Base-by-base conservation (phyloP, 2,888 invertebrate genomes). In the Diplolepis rosae region DNA sequence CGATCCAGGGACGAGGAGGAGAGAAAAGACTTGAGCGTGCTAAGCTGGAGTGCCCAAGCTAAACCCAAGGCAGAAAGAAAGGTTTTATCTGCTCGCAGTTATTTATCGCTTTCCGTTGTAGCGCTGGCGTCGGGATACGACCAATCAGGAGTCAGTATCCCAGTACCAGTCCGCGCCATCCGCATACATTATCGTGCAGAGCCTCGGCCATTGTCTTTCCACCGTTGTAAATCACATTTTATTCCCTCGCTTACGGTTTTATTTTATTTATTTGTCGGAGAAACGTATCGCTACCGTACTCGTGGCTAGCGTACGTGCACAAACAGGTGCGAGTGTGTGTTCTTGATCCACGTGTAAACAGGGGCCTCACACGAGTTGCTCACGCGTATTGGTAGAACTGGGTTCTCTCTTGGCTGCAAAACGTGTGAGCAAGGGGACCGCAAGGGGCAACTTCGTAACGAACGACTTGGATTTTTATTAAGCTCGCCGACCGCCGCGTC, bases 81-180 rank as follows among this genome's bases (percentile, higher is more conserved):
- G 86, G 87, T 87, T 88, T 87, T 88, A 87, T 87, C 88, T 87
- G 87, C 85, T 85, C 82, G 83, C 79, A 84, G 86, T 87, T 87
- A 87, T 87, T 87, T 87, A 87, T 87, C 86, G 87, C 87, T 87
- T 88, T 87, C 87, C 86, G 88, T 88, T 87, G 87, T 87, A 88
- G 82, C 88, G 83, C 80, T 85, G 88, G 86, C 86, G 82, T 86
- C 82, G 85, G 83, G 82, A 81, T 82, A 82, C 80, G 84, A 84
- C 88, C 88, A 88, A 88, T 88, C 88, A 87, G 85, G 87, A 88
- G 85, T 86, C 84, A 84, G 86, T 87, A 86, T 87, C 83, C 86
- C 80, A 83, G 87, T 87, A 86, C 87, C 85, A 87, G 87, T 86
- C 88, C 84, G 86, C 84, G 86, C 87, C 86, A 87, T 88, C 85